A percentile compares a stretch with the other conserved stretches of the same genome.
phyloP scores from a whole-genome alignment of 2,888 invertebrate species.

The Latrodectus elegans region DNA sequence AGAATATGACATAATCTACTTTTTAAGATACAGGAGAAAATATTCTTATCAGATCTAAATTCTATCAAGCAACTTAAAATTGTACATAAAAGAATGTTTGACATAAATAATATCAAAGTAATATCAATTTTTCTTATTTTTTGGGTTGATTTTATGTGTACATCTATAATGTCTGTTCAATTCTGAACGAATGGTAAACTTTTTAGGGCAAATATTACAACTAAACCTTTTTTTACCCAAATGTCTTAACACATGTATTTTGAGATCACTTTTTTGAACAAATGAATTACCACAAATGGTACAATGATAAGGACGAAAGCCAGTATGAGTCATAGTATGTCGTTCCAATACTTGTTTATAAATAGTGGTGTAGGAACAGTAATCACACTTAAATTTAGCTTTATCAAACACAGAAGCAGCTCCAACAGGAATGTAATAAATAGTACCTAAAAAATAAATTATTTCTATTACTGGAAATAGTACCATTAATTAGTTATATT shows the following conservation, averaged over 20 bases:
- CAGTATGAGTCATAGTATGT: slow-evolving; percentile 31
- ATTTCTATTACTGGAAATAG: too few species aligned
- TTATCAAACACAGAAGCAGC: too few species aligned
- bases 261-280: slow-evolving; percentile 46
- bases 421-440: too few species aligned
- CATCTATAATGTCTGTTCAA: slow-evolving; percentile 13
- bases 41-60: too few species aligned
- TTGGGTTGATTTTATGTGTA: not conserved
- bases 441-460: too few species aligned
- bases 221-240: slow-evolving; percentile 20
- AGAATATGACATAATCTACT: too few species aligned
- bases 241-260: slow-evolving; percentile 32
- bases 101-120: not conserved
- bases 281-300: slow-evolving; percentile 26
- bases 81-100: too few species aligned
- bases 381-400: slow-evolving; percentile 1
- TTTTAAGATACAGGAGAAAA: too few species aligned
- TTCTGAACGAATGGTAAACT: not conserved
- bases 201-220: slow-evolving; percentile 34
- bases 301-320: slow-evolving; percentile 29
- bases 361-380: slow-evolving; percentile 30
- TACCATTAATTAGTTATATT: too few species aligned
- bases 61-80: too few species aligned
- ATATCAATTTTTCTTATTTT: not conserved
- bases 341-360: slow-evolving; percentile 17